A percentile compares a stretch with the other conserved stretches of the same genome.
Conservation (phyloP, 2,113 vertebrate genomes). For the Chaetops frenatus region DNA sequence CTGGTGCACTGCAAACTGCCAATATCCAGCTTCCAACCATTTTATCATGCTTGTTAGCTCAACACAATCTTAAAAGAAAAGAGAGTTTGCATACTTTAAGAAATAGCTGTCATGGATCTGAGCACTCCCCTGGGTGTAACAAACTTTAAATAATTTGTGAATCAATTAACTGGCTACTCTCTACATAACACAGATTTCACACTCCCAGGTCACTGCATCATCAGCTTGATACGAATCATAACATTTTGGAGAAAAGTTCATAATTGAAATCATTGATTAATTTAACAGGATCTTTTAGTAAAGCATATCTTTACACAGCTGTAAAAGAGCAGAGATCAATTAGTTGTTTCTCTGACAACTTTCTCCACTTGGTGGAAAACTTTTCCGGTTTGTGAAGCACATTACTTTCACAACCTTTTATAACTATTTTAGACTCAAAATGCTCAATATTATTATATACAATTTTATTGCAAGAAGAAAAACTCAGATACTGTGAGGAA, state of each 20-base stretch:
- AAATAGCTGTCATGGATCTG: slow-evolving; percentile 80
- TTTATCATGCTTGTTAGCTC: slow-evolving; percentile 72
- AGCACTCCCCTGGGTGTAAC: slow-evolving; percentile 85
- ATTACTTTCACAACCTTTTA: not conserved
- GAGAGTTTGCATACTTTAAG: slow-evolving; percentile 79
- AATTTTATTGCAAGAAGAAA: not conserved
- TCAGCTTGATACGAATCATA: slow-evolving; percentile 89
- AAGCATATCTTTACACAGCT: slow-evolving; percentile 89
- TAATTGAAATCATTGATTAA: slow-evolving; percentile 97
- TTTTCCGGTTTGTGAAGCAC: slow-evolving; percentile 49
- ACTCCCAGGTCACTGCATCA: slow-evolving; percentile 86
- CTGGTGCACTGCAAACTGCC: not conserved
- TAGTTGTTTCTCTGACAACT: slow-evolving; percentile 74
- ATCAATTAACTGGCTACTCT: slow-evolving; percentile 97
- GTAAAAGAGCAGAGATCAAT: slow-evolving; percentile 86
- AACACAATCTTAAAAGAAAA: slow-evolving; percentile 71
- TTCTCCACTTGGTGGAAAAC: slow-evolving; percentile 66
- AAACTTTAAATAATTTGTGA: slow-evolving; percentile 98
- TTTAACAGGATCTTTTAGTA: slow-evolving; percentile 94
- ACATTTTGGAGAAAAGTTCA: slow-evolving; percentile 95
- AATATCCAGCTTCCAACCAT: slow-evolving; percentile 9
- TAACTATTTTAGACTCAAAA: slow-evolving; percentile 16
- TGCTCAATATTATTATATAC: not conserved
- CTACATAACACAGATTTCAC: slow-evolving; percentile 89
- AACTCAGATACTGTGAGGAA: not conserved